phyloP scores from a whole-genome alignment of 2,113 vertebrate species.

The Corythornis madagascariensis region DNA sequence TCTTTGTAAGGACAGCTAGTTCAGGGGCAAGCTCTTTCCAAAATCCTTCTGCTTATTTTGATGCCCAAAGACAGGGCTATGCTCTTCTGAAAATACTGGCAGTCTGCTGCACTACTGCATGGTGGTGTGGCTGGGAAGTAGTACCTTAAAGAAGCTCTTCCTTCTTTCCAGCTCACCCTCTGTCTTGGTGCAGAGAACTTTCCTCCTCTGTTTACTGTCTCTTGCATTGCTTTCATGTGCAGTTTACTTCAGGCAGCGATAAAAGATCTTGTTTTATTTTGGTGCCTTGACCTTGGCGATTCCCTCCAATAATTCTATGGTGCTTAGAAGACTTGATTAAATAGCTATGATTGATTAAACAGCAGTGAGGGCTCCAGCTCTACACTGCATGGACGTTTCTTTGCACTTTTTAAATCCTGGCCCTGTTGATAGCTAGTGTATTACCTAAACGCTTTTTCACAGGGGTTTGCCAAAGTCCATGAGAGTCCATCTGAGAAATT shows the following conservation, averaged over 20 bases:
- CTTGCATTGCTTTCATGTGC: background rate
- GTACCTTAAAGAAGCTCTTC: background rate
- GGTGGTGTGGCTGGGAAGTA: background rate
- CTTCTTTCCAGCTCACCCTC: background rate
- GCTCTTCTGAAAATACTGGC: background rate
- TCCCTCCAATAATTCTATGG: background rate
- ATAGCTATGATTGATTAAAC: conserved; percentile 8
- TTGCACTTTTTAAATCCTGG: background rate
- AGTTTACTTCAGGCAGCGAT: background rate
- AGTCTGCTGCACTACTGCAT: background rate
- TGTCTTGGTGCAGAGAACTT: background rate
- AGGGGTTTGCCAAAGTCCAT: background rate
- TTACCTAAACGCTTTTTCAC: background rate
- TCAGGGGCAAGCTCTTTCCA: background rate
- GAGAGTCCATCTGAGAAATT: conserved; percentile 1
- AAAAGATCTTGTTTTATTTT: conserved; percentile 13
- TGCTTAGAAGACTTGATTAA: background rate
- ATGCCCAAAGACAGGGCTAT: background rate
- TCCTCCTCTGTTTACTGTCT: background rate
- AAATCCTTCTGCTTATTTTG: background rate
- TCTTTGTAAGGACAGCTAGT: background rate
- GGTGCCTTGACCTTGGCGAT: background rate
- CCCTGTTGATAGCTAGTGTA: background rate
- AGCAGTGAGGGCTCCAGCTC: background rate
- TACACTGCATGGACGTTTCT: background rate